A percentile compares a stretch with the other conserved stretches of the same genome.
Conservation (phyloP, 2,797 vertebrate species). For the Scleropages formosus region DNA sequence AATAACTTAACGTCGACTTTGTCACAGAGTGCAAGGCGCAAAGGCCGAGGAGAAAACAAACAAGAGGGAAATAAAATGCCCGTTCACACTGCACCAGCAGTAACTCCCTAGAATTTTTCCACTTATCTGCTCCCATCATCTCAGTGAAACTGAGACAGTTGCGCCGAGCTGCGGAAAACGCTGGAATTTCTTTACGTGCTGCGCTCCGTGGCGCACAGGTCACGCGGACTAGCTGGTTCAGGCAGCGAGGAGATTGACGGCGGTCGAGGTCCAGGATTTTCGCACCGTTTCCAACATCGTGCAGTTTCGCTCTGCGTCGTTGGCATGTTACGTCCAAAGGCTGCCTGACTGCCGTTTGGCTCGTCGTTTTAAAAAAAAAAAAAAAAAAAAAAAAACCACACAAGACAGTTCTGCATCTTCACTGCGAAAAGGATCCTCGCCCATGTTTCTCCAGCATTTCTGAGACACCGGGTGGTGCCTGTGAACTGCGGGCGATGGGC, state of each 20-base stretch:
- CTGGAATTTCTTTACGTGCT: not conserved
- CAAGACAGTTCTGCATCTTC: not conserved
- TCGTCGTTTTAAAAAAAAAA: not conserved
- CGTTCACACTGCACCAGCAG: constrained; percentile 13
- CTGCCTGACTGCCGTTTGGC: not conserved
- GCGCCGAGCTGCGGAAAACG: not conserved
- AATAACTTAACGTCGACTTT: constrained; percentile 15
- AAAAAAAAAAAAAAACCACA: too few relatives aligned
- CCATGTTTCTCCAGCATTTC: not conserved
- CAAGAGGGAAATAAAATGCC: constrained; percentile 54
- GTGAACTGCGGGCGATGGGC: not conserved
- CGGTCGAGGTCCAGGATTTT: not conserved
- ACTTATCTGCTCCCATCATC: not conserved
- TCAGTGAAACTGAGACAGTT: too few relatives aligned
- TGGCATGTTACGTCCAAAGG: not conserved
- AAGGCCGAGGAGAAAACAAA: constrained; percentile 1
- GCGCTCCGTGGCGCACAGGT: not conserved
- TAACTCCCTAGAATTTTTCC: not conserved
- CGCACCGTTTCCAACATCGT: not conserved
- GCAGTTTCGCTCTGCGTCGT: not conserved
- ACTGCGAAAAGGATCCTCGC: not conserved
- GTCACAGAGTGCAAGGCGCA: constrained; percentile 15
- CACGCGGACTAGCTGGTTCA: not conserved
- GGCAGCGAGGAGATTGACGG: not conserved
- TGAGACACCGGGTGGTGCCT: not conserved